These are phyloP conservation scores for Drosophila busckii DNA, from an alignment of 1,140 invertebrate genomes.

Conservation along the genomic window DNA sequence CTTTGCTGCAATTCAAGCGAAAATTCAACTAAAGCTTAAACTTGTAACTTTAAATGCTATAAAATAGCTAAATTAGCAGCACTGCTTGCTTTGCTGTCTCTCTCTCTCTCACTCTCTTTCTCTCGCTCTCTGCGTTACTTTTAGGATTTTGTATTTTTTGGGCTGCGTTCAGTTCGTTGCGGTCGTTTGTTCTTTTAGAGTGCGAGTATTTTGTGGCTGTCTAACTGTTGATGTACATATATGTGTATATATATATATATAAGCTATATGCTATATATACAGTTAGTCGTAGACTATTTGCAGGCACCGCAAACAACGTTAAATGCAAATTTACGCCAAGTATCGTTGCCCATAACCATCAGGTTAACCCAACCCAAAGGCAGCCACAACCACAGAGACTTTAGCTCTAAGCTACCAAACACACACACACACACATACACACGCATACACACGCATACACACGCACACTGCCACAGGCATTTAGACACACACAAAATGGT, in stretches of 20 bases:
- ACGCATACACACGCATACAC: not conserved
- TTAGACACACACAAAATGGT: constrained; percentile 65
- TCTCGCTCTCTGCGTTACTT: no score
- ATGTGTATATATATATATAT: constrained; percentile 6
- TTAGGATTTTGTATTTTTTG: no score
- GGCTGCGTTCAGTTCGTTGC: no score
- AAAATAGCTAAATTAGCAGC: no score
- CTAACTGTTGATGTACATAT: constrained; percentile 34
- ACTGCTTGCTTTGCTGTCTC: no score
- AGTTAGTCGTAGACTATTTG: constrained; percentile 47
- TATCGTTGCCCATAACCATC: constrained; percentile 13
- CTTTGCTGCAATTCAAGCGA: no score
- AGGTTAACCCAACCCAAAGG: not conserved
- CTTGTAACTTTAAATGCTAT: no score
- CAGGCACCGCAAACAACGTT: constrained; percentile 72
- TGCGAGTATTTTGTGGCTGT: constrained; percentile 46
- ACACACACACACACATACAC: not conserved
- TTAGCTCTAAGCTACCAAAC: not conserved
- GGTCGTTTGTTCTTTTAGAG: constrained; percentile 40
- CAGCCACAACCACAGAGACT: not conserved
- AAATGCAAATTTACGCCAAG: constrained; percentile 72
- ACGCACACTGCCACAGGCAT: constrained; percentile 2
- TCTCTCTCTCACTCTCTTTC: no score
- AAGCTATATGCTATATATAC: constrained; percentile 6
- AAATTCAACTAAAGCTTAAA: no score